Evolutionary conservation across 1,140 invertebrate species (phyloP).

Genomic region (Caenorhabditis remanei): DNA sequence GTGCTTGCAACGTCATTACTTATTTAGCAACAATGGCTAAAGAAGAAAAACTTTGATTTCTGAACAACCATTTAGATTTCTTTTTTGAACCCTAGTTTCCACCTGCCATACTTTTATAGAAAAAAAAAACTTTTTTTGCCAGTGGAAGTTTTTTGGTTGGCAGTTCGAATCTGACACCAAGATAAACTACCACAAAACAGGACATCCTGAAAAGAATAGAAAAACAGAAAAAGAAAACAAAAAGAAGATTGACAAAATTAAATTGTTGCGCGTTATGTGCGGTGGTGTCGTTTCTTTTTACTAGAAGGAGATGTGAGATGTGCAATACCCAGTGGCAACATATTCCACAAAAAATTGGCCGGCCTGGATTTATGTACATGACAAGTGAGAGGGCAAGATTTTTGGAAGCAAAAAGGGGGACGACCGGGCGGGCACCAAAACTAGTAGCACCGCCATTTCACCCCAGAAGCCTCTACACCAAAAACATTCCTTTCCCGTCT

Average conservation of each 20-base stretch:
- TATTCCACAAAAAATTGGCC: conserved; percentile 25
- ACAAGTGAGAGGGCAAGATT: conserved; percentile 49
- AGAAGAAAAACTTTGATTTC: conserved; percentile 2
- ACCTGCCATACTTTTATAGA: too few species aligned
- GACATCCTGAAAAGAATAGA: background rate
- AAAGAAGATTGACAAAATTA: conserved; percentile 43
- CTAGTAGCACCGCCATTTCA: conserved; percentile 37
- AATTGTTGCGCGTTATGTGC: conserved; percentile 41
- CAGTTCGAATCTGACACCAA: background rate
- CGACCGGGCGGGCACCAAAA: conserved; percentile 17
- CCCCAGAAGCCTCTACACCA: conserved; percentile 3
- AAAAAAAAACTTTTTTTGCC: too few species aligned
- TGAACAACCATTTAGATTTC: background rate
- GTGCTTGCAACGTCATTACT: background rate
- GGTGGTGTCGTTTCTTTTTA: conserved; percentile 42
- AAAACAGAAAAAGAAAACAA: conserved; percentile 16
- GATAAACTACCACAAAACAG: background rate
- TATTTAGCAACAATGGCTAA: background rate
- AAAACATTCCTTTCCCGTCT: conserved; percentile 13
- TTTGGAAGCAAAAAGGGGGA: conserved; percentile 35
- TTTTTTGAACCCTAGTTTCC: too few species aligned
- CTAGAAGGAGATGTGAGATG: conserved; percentile 19
- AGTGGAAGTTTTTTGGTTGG: too few species aligned
- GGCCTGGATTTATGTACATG: conserved; percentile 42
- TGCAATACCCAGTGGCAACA: conserved; percentile 23